Base-by-base conservation (phyloP, 2,888 invertebrate genomes). In the Zygothrica quintamaculata region DNA sequence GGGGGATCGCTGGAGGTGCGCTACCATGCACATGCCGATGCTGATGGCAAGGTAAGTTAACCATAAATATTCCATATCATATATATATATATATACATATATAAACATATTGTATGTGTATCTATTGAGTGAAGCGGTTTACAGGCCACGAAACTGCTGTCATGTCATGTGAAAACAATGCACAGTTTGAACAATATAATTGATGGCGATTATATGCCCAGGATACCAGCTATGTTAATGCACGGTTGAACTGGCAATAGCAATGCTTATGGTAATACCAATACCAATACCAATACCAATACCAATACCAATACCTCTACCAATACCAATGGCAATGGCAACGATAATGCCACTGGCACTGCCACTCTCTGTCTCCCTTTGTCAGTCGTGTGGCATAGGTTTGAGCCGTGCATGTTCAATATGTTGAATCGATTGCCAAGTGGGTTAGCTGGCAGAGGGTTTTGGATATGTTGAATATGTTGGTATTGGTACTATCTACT, bases 1-100 rank as follows among this genome's bases (percentile, higher is more conserved):
- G 93, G 94, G 12, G 95, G 95, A 22, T 93, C 93, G 13, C 90
- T 95, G 66, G 94, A 95, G 90, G 94, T 95, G 37, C 93, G 94
- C 74, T 92, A 94, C 64, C 92, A 92, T 78, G 93, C 93, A 85
- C 86, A 81, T 18, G 89, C 92, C 40, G 93, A 93, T 72, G 85
- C 92, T 74, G 93, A 93, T 68, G 88, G 91, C 68, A 93, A 94
- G 92, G 94, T 94, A 91, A 92, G 90, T 84, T 39, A n/a, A n/a
- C n/a, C n/a, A n/a, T n/a, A n/a, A n/a, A n/a, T n/a, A n/a, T n/a
- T n/a, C n/a, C n/a, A n/a, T n/a, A n/a, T n/a, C n/a, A n/a, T n/a
- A n/a, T n/a, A n/a, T n/a, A n/a, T n/a, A n/a, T 52, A 39, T 9
- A 37, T 15, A 1, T 15, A 26, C 13, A 9, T 22, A 8, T 3